Conservation (phyloP, 64 coral and sea anemone genomes). For the Acropora yongei region DNA sequence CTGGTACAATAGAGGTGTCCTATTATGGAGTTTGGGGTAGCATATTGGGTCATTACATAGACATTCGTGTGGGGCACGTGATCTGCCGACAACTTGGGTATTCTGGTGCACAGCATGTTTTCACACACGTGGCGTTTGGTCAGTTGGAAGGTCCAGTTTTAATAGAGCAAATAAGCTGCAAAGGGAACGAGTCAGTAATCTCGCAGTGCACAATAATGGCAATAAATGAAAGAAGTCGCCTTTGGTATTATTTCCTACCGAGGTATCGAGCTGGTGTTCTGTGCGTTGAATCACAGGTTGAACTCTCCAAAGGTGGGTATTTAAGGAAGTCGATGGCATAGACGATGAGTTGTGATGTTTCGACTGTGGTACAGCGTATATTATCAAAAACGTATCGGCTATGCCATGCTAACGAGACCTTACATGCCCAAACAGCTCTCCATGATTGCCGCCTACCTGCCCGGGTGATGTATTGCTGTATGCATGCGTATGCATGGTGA, state of each 20-base stretch:
- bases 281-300: neutral
- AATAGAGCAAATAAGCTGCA: neutral
- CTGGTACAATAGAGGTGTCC: neutral
- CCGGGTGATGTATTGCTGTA: too few relatives aligned
- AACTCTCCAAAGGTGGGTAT: neutral
- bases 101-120: neutral
- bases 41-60: neutral
- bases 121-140: too few relatives aligned
- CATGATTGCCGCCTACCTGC: too few relatives aligned
- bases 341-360: too few relatives aligned
- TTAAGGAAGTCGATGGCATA: neutral
- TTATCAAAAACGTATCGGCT: too few relatives aligned
- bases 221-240: too few relatives aligned
- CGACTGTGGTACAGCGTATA: too few relatives aligned
- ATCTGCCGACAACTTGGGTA: constrained; percentile 20
- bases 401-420: too few relatives aligned
- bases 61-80: constrained; percentile 19
- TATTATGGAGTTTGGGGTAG: constrained; percentile 23
- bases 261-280: neutral
- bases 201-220: too few relatives aligned
- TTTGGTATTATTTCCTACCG: too few relatives aligned
- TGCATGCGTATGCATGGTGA: too few relatives aligned
- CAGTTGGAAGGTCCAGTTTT: neutral
- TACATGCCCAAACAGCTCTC: too few relatives aligned
- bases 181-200: neutral